Conservation (phyloP, 1,140 invertebrate species). For the Gonioctena quinquepunctata region DNA sequence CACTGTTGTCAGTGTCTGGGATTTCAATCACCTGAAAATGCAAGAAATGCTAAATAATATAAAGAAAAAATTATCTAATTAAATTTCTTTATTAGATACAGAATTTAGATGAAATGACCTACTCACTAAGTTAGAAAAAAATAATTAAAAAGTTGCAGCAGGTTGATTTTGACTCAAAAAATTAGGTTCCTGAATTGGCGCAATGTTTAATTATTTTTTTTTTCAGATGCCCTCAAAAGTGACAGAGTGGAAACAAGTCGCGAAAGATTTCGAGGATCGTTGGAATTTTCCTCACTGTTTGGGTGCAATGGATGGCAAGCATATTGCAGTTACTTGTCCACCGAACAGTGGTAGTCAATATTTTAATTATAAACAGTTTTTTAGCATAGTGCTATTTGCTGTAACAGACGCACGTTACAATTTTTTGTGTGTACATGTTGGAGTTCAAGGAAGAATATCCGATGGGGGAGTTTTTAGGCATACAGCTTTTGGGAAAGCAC, state of each 20-base stretch:
- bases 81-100: too few relatives aligned
- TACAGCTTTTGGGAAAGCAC: constrained; percentile 9
- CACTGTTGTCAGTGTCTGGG: background rate
- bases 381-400: constrained; percentile 26
- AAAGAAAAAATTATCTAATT: background rate
- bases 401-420: constrained; percentile 11
- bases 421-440: background rate
- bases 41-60: background rate
- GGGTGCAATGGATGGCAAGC: background rate
- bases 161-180: background rate
- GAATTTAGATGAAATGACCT: too few relatives aligned
- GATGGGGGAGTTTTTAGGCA: constrained; percentile 54
- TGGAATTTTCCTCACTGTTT: background rate
- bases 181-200: background rate
- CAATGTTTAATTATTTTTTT: background rate
- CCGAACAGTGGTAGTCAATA: background rate
- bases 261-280: background rate
- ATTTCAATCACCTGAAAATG: background rate
- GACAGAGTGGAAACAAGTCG: background rate
- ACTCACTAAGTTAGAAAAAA: too few relatives aligned
- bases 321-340: background rate
- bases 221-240: background rate
- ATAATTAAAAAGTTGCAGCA: too few relatives aligned
- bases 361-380: background rate
- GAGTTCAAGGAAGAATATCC: constrained; percentile 52